Evolutionary conservation across 2,797 vertebrate genomes (phyloP), one percentile per base, ranked within the genome.

Genomic region (Sebastes melanostomus): DNA sequence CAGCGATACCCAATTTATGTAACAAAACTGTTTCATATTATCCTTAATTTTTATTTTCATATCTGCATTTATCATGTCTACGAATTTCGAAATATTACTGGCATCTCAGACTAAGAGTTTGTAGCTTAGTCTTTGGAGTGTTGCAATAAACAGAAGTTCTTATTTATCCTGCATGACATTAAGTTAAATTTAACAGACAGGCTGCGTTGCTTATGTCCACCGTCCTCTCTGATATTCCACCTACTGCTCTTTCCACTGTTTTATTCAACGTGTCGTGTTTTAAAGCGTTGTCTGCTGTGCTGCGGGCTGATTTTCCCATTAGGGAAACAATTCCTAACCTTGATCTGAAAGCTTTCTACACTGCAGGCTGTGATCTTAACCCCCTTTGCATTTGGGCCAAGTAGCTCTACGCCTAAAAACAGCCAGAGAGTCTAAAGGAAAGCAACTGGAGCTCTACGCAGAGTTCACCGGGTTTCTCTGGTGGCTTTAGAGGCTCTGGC

Each of bases 401-500:
- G 66, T 8, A 63, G 66, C 30, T 30, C 9, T 63, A 34, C 5
- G 25, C 25, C 66, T 18, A 25, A 36, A 79, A 72, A 36, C 10
- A 16, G 22, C n/a, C 6, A 38, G 18, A 68, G 32, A 59, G 63
- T 72, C 18, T 62, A 3, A 4, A 56, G 55, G 34, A 25, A 27
- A 50, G 38, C 13, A 55, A 60, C n/a, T 50, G 61, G 18, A 73
- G 59, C 24, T 54, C 24, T 24, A 36, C 58, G 27, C 14, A 52
- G 73, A 72, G 78, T 86, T 89, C 77, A 83, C 61, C 38, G 67
- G 56, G 80, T 63, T 82, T 69, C 70, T 75, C 22, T 54, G 65
- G 71, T 69, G 79, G 78, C 80, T 87, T 86, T 72, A 63, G 79
- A 62, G 75, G 74, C 59, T 83, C 80, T 91, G 84, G 89, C 83